These are phyloP conservation scores for Tholera decimalis DNA, from an alignment of 2,888 invertebrate species.

Conservation along the genomic window DNA sequence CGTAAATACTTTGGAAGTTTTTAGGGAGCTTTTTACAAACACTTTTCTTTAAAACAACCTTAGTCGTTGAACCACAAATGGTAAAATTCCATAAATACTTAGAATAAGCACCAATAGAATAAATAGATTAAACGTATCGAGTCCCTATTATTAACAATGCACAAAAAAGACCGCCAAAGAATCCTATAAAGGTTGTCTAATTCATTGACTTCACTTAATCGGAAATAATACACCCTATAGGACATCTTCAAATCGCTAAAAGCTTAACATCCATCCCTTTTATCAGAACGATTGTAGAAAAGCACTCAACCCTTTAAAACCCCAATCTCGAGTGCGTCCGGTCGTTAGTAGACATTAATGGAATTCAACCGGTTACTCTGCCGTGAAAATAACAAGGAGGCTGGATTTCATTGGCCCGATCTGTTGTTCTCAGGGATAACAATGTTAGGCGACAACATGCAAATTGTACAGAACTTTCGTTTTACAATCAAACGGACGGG, in stretches of 20 bases:
- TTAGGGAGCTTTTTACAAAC: not conserved
- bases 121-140: too few species aligned
- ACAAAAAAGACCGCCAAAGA: not conserved
- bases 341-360: conserved; percentile 91
- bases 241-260: conserved; percentile 89
- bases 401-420: conserved; percentile 78
- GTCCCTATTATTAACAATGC: not conserved
- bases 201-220: conserved; percentile 71
- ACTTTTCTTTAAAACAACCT: not conserved
- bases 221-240: conserved; percentile 77
- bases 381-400: conserved; percentile 89
- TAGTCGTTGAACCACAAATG: too few species aligned
- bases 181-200: conserved; percentile 64
- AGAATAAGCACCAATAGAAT: too few species aligned
- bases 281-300: conserved; percentile 90
- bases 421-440: conserved; percentile 79
- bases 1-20: not conserved
- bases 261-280: conserved; percentile 88
- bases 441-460: conserved; percentile 67
- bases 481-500: conserved; percentile 31
- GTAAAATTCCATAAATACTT: too few species aligned
- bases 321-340: conserved; percentile 90
- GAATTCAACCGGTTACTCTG: conserved; percentile 87
- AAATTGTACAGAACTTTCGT: conserved; percentile 57
- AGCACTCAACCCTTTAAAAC: conserved; percentile 91